These are phyloP conservation scores for Stylophora pistillata DNA, from an alignment of 64 coral and sea anemone species.

Conservation along the genomic window DNA sequence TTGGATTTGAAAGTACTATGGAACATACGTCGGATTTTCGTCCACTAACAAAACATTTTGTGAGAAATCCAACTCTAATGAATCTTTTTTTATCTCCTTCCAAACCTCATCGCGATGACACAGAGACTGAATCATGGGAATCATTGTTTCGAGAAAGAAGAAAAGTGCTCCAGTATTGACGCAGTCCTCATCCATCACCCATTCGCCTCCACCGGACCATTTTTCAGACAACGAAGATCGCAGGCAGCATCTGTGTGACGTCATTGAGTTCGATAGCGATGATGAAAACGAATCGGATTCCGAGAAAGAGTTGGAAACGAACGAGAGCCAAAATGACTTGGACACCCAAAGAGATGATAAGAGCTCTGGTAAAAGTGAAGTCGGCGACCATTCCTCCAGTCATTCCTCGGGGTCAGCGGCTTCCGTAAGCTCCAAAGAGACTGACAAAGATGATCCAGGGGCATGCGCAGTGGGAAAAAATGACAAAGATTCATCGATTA, in stretches of 20 bases:
- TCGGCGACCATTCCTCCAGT: not conserved
- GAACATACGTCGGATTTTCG: too few species aligned
- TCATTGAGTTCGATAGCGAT: not conserved
- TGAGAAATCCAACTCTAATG: too few species aligned
- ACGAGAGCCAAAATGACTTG: not conserved
- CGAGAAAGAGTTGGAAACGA: not conserved
- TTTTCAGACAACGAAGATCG: not conserved
- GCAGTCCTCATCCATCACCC: not conserved
- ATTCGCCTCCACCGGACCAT: not conserved
- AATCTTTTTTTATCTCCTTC: not conserved
- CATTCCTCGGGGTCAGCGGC: not conserved
- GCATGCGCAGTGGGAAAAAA: too few species aligned
- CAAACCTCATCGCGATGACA: not conserved
- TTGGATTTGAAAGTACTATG: too few species aligned
- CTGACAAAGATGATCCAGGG: not conserved
- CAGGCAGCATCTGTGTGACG: not conserved
- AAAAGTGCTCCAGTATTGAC: not conserved
- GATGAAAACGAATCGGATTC: not conserved
- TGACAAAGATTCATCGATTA: not conserved
- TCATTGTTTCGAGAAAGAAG: slow-evolving; percentile 25
- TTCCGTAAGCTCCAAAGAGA: not conserved
- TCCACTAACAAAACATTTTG: too few species aligned
- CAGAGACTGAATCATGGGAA: not conserved
- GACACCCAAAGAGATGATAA: not conserved
- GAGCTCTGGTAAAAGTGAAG: not conserved